Conservation (phyloP, 2,888 invertebrate species). For the Mesorhabditis sp. region DNA sequence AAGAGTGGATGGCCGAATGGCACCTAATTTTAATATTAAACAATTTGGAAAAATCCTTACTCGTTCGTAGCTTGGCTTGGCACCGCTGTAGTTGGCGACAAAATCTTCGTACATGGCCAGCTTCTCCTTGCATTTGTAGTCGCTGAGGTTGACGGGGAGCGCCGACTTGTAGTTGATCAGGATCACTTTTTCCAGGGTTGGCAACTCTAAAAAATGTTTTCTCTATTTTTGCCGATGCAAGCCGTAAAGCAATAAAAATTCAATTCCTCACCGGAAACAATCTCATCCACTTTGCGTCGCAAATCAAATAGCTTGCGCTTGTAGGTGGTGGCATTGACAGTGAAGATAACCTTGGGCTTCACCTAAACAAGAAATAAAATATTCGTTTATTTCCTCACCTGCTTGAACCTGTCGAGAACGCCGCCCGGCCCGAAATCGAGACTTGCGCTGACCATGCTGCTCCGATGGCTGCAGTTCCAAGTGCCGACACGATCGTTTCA, state of each 20-base stretch:
- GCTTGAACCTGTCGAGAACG: slow-evolving; percentile 46
- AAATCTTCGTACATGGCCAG: slow-evolving; percentile 26
- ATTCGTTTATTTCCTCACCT: slow-evolving; percentile 18
- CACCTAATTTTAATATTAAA: slow-evolving; percentile 58
- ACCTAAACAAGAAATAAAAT: slow-evolving; percentile 58
- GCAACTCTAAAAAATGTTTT: slow-evolving; percentile 25
- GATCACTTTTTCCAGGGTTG: slow-evolving; percentile 42
- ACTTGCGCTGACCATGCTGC: slow-evolving; percentile 65
- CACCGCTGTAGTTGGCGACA: slow-evolving; percentile 15
- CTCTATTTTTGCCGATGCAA: neutral
- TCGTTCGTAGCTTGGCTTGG: slow-evolving; percentile 21
- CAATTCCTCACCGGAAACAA: slow-evolving; percentile 48
- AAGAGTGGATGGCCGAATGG: slow-evolving; percentile 66
- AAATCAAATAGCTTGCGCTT: slow-evolving; percentile 64
- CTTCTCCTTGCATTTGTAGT: slow-evolving; percentile 24
- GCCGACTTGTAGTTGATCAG: slow-evolving; percentile 30
- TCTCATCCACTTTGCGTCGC: slow-evolving; percentile 62
- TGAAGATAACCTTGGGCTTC: slow-evolving; percentile 64
- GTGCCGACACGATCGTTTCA: slow-evolving; percentile 63
- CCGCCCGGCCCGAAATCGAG: slow-evolving; percentile 65
- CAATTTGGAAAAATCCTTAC: slow-evolving; percentile 12
- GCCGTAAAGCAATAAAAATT: too few relatives aligned
- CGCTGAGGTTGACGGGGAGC: slow-evolving; percentile 19
- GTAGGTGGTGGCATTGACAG: slow-evolving; percentile 64
- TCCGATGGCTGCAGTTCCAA: slow-evolving; percentile 64